Conservation (phyloP, 2,797 vertebrate species). For the Antrozous pallidus region DNA sequence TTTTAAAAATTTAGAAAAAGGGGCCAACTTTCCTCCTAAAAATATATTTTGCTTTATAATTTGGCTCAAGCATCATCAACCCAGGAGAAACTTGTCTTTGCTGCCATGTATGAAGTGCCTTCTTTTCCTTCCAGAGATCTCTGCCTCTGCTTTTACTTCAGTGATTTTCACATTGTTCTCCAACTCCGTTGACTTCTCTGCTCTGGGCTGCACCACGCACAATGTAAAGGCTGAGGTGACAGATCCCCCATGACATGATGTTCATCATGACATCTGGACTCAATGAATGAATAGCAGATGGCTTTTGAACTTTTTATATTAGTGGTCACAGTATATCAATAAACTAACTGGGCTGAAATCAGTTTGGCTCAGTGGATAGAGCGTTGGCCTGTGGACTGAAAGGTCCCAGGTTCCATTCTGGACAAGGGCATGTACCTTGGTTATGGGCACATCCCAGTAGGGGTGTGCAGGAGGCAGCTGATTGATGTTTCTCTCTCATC, state of each 20-base stretch:
- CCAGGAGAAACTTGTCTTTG: neutral
- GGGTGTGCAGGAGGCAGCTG: too few relatives aligned
- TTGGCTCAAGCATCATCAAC: neutral
- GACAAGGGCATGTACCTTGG: too few relatives aligned
- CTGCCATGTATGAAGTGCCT: too few relatives aligned
- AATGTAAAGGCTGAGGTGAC: neutral
- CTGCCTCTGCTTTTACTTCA: neutral
- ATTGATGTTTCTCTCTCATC: too few relatives aligned
- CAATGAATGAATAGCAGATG: neutral
- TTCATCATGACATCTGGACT: neutral
- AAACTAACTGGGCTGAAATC: neutral
- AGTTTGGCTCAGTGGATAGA: too few relatives aligned
- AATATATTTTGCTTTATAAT: neutral
- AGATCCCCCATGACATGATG: rapidly evolving
- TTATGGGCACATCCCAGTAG: too few relatives aligned
- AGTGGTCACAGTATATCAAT: neutral
- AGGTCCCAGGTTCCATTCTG: too few relatives aligned
- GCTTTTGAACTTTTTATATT: neutral
- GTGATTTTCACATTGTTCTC: neutral
- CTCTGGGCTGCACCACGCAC: neutral
- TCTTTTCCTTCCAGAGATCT: neutral
- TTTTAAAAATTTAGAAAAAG: too few relatives aligned
- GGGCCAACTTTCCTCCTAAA: neutral
- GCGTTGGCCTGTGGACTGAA: too few relatives aligned
- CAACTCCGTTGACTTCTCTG: neutral